These are phyloP conservation scores for Sinhomidia bicolor DNA, from an alignment of 2,888 invertebrate species.

Conservation along the genomic window DNA sequence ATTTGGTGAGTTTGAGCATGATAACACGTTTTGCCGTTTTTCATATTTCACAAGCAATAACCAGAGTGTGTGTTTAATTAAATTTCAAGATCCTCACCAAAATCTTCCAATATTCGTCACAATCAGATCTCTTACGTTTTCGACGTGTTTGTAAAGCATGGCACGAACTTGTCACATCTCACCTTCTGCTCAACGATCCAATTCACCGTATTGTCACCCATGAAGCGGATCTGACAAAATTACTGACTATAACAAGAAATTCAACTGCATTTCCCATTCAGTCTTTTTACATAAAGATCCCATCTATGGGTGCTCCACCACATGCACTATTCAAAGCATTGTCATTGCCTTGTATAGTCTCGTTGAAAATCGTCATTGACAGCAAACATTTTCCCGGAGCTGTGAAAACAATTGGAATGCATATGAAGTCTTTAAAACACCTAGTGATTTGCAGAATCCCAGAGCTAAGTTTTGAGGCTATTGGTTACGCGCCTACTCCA, in stretches of 20 bases:
- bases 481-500: constrained; percentile 3
- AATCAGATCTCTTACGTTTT: constrained; percentile 42
- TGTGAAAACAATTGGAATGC: constrained; percentile 14
- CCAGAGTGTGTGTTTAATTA: not conserved
- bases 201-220: constrained; percentile 47
- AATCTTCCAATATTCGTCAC: constrained; percentile 33
- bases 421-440: constrained; percentile 57
- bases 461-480: constrained; percentile 56
- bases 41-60: not conserved
- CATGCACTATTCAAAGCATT: constrained; percentile 52
- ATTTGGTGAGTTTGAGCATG: constrained; percentile 4
- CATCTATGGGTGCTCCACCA: constrained; percentile 1
- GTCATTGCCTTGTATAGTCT: constrained; percentile 51
- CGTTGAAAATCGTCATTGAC: constrained; percentile 50
- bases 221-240: constrained; percentile 42
- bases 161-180: constrained; percentile 47
- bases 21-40: not conserved
- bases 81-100: constrained; percentile 22
- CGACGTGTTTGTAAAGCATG: constrained; percentile 58
- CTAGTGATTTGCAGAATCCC: constrained; percentile 56
- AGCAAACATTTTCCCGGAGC: constrained; percentile 52
- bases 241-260: constrained; percentile 16
- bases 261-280: constrained; percentile 44
- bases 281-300: constrained; percentile 61
- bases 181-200: constrained; percentile 39